Evolutionary conservation across 2,113 vertebrate genomes (phyloP).

Genomic region (Toxostoma redivivum): DNA sequence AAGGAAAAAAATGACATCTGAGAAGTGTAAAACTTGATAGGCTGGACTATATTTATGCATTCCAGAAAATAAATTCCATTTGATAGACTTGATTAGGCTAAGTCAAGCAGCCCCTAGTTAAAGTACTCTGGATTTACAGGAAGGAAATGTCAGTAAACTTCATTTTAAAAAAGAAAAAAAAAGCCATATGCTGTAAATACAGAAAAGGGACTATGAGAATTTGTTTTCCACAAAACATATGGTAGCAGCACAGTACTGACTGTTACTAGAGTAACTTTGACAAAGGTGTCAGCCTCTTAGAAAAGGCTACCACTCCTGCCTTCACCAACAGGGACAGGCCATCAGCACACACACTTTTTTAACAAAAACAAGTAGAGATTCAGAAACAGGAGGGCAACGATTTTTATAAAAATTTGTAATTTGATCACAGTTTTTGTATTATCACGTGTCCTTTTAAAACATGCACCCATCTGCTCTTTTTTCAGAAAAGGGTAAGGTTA

Average conservation of each 20-base stretch:
- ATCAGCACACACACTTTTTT: neutral
- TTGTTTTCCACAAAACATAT: neutral
- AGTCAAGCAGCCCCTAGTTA: neutral
- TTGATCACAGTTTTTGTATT: neutral
- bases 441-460: neutral
- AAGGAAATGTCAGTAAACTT: neutral
- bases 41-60: neutral
- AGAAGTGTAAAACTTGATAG: neutral
- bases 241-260: neutral
- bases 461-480: neutral
- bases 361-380: neutral
- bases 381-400: fast-evolving
- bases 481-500: neutral
- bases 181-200: neutral
- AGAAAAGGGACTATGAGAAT: neutral
- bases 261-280: neutral
- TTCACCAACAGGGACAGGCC: neutral
- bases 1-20: neutral
- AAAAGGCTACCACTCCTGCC: neutral
- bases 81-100: neutral
- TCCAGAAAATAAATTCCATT: neutral
- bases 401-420: neutral
- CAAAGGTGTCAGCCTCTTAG: neutral
- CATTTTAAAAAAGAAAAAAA: neutral
- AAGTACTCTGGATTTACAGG: neutral